These are phyloP conservation scores for Phrynosoma blainvillii DNA, from an alignment of 2,113 vertebrate genomes.

Conservation along the genomic window DNA sequence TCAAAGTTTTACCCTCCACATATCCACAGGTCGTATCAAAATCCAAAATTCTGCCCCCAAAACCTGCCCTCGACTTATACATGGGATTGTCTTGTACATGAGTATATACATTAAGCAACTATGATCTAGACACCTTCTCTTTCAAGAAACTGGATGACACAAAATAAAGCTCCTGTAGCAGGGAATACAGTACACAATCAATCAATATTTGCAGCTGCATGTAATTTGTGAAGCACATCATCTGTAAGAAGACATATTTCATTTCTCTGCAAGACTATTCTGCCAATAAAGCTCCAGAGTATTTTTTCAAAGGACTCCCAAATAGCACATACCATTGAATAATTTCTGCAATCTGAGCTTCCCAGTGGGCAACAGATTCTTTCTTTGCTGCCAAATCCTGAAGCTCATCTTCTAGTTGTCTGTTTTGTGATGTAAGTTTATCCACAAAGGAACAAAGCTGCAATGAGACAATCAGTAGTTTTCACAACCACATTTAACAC, in stretches of 20 bases:
- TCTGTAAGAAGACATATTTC: not conserved
- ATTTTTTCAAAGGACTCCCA: conserved; percentile 20
- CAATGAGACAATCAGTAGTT: conserved; percentile 31
- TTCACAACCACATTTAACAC: not conserved
- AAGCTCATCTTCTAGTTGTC: conserved; percentile 93
- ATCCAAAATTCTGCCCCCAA: too few relatives aligned
- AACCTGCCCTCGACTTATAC: too few relatives aligned
- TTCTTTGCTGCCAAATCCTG: conserved; percentile 92
- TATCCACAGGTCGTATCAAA: too few relatives aligned
- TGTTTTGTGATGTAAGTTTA: conserved; percentile 89
- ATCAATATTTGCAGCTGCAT: not conserved
- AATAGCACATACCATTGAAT: conserved; percentile 89
- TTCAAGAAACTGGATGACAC: not conserved
- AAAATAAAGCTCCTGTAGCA: not conserved
- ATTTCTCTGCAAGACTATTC: conserved; percentile 11
- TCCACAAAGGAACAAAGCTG: conserved; percentile 94
- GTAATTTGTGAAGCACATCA: not conserved
- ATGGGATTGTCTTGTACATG: too few relatives aligned
- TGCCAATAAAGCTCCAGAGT: not conserved
- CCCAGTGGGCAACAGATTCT: conserved; percentile 96
- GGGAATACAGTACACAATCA: not conserved
- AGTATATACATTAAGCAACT: not conserved
- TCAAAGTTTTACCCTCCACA: too few relatives aligned
- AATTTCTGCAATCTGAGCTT: conserved; percentile 98
- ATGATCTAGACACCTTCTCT: not conserved